Conservation (phyloP, 92 coral and sea anemone genomes). For the Pocillopora meandrina region DNA sequence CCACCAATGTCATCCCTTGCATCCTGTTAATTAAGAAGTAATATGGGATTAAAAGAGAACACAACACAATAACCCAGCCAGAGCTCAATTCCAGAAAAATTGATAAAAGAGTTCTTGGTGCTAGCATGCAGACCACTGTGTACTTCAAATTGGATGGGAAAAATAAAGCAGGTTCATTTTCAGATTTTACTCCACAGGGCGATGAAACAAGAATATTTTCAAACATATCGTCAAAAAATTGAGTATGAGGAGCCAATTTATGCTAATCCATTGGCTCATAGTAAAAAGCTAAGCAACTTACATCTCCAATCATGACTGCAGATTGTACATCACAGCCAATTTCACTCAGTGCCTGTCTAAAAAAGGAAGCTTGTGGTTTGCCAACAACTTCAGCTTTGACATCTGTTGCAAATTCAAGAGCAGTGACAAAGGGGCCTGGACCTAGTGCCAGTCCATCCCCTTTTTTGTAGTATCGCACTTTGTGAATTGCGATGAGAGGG, state of each 20-base stretch:
- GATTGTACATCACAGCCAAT: slow-evolving; percentile 71
- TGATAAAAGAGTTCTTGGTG: no score
- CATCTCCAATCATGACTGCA: slow-evolving; percentile 96
- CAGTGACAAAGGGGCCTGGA: slow-evolving; percentile 95
- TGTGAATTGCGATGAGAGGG: slow-evolving; percentile 93
- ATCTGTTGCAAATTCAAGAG: slow-evolving; percentile 87
- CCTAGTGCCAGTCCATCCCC: slow-evolving; percentile 99
- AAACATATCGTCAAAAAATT: no score
- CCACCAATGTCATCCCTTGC: slow-evolving; percentile 72
- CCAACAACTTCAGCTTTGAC: slow-evolving; percentile 84
- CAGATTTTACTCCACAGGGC: no score
- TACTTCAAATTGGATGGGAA: no score
- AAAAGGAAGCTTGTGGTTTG: slow-evolving; percentile 85
- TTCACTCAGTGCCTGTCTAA: slow-evolving; percentile 76
- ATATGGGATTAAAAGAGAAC: no score
- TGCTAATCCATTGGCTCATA: no score
- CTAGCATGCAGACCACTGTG: no score
- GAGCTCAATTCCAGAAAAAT: no score
- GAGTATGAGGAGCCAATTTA: background rate
- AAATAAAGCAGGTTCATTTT: no score
- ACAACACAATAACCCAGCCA: no score
- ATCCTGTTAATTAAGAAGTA: slow-evolving; percentile 4
- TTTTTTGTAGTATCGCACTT: slow-evolving; percentile 82
- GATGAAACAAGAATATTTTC: no score
- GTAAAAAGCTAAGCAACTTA: slow-evolving; percentile 35